phyloP scores from a whole-genome alignment of 2,797 vertebrate species.

The Pelobates cultripes region DNA sequence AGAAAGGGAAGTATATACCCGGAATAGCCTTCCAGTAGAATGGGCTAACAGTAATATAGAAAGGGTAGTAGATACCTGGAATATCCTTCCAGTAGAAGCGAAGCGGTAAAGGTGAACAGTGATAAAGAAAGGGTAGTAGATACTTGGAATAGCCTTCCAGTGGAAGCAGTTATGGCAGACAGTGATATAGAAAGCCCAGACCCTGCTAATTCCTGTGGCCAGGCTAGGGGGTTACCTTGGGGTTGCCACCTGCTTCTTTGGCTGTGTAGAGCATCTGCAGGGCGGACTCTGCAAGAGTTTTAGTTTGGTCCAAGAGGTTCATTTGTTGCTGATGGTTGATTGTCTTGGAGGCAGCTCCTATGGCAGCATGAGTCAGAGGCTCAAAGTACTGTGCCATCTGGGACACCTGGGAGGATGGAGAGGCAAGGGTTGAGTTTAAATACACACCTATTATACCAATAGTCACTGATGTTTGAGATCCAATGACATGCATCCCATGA shows the following conservation, averaged over 20 bases:
- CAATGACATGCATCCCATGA: neutral
- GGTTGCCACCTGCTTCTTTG: constrained; percentile 96
- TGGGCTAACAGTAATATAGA: too few species aligned
- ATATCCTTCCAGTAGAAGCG: too few species aligned
- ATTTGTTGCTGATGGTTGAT: constrained; percentile 97
- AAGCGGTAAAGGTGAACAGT: too few species aligned
- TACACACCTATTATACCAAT: neutral
- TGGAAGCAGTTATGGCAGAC: too few species aligned
- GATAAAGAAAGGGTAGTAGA: too few species aligned
- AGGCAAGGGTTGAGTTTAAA: constrained; percentile 5
- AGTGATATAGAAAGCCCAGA: too few species aligned
- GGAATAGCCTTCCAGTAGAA: too few species aligned
- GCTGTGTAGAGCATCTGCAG: constrained; percentile 96
- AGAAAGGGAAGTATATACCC: too few species aligned
- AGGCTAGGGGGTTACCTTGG: constrained; percentile 74
- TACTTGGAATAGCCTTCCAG: too few species aligned
- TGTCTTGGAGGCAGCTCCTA: constrained; percentile 92
- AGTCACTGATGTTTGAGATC: neutral
- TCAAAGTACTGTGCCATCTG: constrained; percentile 98
- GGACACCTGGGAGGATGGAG: constrained; percentile 80
- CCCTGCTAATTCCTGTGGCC: too few species aligned
- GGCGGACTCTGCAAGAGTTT: constrained; percentile 92
- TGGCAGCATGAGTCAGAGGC: constrained; percentile 88
- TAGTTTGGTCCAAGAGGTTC: constrained; percentile 96
- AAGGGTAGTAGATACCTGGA: too few species aligned